These are phyloP conservation scores for Keiferia lycopersicella DNA, from an alignment of 2,888 invertebrate species.

Conservation along the genomic window DNA sequence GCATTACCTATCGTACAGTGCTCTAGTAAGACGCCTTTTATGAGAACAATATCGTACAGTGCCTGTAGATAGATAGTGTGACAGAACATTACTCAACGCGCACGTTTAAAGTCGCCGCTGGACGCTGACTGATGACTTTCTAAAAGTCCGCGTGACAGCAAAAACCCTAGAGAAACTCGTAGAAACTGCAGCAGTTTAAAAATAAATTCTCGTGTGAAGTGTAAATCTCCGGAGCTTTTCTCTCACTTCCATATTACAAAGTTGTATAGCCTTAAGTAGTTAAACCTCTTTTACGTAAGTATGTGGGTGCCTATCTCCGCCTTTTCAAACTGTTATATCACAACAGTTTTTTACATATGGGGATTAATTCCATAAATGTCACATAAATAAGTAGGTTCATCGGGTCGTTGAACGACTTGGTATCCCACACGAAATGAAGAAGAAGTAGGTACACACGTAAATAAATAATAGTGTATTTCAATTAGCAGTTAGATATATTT, in stretches of 20 bases:
- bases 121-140: slow-evolving; percentile 77
- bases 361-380: too few species aligned
- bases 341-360: not conserved
- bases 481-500: too few species aligned
- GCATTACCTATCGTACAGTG: slow-evolving; percentile 45
- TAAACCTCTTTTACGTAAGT: slow-evolving; percentile 5
- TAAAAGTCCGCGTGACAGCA: slow-evolving; percentile 69
- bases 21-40: too few species aligned
- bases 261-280: not conserved
- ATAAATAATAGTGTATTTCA: too few species aligned
- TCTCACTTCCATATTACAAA: slow-evolving; percentile 15
- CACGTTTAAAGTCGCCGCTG: slow-evolving; percentile 65
- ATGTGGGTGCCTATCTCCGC: not conserved
- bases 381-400: too few species aligned
- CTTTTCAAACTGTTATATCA: not conserved
- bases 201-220: slow-evolving; percentile 50
- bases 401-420: too few species aligned
- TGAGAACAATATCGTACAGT: slow-evolving; percentile 47
- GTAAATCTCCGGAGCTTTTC: slow-evolving; percentile 4
- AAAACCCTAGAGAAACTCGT: slow-evolving; percentile 64
- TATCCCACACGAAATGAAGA: too few species aligned
- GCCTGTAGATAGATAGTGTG: not conserved
- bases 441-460: too few species aligned
- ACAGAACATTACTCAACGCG: slow-evolving; percentile 51
- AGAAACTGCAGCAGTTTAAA: slow-evolving; percentile 67